phyloP scores from a whole-genome alignment of 2,113 vertebrate genomes.

The Austrofundulus limnaeus region DNA sequence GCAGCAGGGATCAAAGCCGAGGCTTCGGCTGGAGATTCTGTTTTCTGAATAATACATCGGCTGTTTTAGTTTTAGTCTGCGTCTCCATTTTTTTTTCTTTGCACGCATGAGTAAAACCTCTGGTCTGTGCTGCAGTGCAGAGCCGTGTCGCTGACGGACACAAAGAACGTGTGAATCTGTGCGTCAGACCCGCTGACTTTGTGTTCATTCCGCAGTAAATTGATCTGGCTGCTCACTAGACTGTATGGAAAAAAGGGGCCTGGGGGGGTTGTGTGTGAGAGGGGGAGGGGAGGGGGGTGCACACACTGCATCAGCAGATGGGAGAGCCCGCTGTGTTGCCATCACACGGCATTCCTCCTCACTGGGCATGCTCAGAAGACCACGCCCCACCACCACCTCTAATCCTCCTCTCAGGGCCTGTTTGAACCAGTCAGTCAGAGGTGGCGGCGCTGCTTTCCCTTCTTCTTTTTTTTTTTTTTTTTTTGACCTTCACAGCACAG shows the following conservation, averaged over 20 bases:
- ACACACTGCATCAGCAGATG: slow-evolving; percentile 83
- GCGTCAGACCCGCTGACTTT: slow-evolving; percentile 63
- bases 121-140: slow-evolving; percentile 52
- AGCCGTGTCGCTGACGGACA: slow-evolving; percentile 32
- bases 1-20: slow-evolving; percentile 23
- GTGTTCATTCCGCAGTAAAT: slow-evolving; percentile 81
- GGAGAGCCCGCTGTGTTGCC: slow-evolving; percentile 82
- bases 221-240: slow-evolving; percentile 88
- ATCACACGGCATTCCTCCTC: slow-evolving; percentile 80
- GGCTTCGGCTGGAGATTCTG: slow-evolving; percentile 8
- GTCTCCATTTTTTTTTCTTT: slow-evolving; percentile 24
- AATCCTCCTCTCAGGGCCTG: slow-evolving; percentile 54
- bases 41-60: slow-evolving; percentile 65
- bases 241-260: slow-evolving; percentile 86
- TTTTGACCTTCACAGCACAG: slow-evolving; percentile 75
- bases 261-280: slow-evolving; percentile 16
- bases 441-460: slow-evolving; percentile 12
- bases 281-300: slow-evolving; percentile 32
- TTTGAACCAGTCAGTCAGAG: slow-evolving; percentile 72
- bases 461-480: slow-evolving; percentile 32
- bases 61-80: slow-evolving; percentile 35
- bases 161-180: slow-evolving; percentile 53
- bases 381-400: slow-evolving; percentile 45
- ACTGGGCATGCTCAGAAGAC: slow-evolving; percentile 81
- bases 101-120: slow-evolving; percentile 69